Conservation (phyloP, 2,113 vertebrate genomes). For the Rhipidura dahli region DNA sequence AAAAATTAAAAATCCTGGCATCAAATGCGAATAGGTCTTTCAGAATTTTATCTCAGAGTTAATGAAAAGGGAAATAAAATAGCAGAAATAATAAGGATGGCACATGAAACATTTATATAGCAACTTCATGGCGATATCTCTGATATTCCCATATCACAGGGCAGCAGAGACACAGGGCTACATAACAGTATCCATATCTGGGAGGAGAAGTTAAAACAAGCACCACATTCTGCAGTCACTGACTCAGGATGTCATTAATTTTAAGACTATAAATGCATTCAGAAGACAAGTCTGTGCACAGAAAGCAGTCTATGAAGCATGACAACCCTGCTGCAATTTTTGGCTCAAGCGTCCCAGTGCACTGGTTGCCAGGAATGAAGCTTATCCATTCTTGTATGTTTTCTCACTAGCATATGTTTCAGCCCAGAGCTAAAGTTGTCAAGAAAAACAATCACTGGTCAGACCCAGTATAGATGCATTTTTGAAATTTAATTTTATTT, state of each 20-base stretch:
- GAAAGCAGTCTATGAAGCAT: not conserved
- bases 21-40: not conserved
- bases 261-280: not conserved
- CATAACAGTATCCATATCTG: rapidly evolving
- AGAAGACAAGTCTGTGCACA: not conserved
- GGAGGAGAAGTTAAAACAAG: not conserved
- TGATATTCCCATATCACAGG: rapidly evolving
- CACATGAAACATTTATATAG: not conserved
- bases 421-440: not conserved
- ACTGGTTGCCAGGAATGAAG: not conserved
- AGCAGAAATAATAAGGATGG: not conserved
- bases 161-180: not conserved
- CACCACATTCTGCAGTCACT: not conserved
- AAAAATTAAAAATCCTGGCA: not conserved
- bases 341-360: not conserved
- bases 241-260: not conserved
- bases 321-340: not conserved
- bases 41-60: not conserved
- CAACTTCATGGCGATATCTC: not conserved
- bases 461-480: not conserved
- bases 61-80: not conserved
- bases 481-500: not conserved
- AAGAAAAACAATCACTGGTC: not conserved
- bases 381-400: not conserved
- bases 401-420: not conserved